These are phyloP conservation scores for Ernsta delagoae DNA, from an alignment of 2,888 invertebrate species.

Conservation along the genomic window DNA sequence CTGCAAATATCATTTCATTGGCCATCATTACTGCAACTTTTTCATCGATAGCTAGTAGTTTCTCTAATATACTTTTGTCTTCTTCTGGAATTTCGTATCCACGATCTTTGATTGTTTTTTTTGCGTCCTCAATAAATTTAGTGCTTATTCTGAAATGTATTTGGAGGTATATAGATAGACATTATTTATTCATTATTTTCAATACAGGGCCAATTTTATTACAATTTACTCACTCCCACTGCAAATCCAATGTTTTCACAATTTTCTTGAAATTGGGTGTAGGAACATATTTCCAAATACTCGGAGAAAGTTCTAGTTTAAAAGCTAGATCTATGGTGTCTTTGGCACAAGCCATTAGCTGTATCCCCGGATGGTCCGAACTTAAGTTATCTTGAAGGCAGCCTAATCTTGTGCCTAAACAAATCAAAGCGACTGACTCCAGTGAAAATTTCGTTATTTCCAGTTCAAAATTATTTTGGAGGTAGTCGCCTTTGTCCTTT, in stretches of 20 bases:
- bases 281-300: conserved; percentile 59
- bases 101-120: conserved; percentile 57
- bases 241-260: conserved; percentile 61
- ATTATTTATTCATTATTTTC: too few relatives aligned
- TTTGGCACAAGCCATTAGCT: conserved; percentile 60
- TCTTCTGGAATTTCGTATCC: conserved; percentile 67
- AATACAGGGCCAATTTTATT: too few relatives aligned
- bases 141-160: conserved; percentile 60
- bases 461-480: conserved; percentile 71
- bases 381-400: conserved; percentile 59
- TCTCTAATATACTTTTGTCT: conserved; percentile 87
- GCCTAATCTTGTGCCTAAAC: conserved; percentile 67
- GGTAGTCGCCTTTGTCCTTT: conserved; percentile 57
- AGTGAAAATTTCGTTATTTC: conserved; percentile 87
- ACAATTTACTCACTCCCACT: conserved; percentile 68
- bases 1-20: conserved; percentile 88
- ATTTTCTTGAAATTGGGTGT: conserved; percentile 65
- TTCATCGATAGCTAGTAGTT: conserved; percentile 85
- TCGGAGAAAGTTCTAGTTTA: conserved; percentile 63
- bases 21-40: conserved; percentile 87
- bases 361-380: conserved; percentile 60
- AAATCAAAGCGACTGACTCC: conserved; percentile 61
- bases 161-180: neutral
- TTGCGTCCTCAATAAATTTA: conserved; percentile 62
- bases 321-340: conserved; percentile 59